Evolutionary conservation across 2,113 vertebrate species (phyloP).

Genomic region (Amphilophus citrinellus): DNA sequence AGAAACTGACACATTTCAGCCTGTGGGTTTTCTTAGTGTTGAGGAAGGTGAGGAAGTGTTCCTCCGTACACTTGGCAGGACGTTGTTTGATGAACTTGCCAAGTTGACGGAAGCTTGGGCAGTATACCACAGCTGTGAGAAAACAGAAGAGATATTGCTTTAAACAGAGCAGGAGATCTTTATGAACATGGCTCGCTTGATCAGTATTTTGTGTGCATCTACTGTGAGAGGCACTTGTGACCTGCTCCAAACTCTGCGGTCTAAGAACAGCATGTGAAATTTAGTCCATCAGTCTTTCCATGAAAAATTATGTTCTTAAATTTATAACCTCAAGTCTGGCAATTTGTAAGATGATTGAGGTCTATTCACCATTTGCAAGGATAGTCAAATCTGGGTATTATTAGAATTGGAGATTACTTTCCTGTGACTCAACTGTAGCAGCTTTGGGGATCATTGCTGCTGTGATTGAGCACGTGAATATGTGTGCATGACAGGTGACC

Average conservation of each 20-base stretch:
- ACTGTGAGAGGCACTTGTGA: neutral
- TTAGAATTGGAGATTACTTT: conserved; percentile 65
- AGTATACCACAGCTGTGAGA: neutral
- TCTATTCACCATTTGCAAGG: conserved; percentile 39
- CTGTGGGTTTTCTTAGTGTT: neutral
- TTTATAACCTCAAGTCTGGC: conserved; percentile 12
- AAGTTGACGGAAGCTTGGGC: neutral
- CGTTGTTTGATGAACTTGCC: neutral
- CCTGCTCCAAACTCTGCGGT: neutral
- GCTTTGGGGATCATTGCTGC: conserved; percentile 46
- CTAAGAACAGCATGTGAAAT: conserved; percentile 13
- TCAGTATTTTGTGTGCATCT: neutral
- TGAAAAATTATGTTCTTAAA: conserved; percentile 29
- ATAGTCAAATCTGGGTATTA: conserved; percentile 49
- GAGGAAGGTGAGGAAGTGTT: neutral
- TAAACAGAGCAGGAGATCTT: neutral
- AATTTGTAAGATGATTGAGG: conserved; percentile 44
- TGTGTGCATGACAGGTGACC: conserved; percentile 67
- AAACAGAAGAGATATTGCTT: neutral
- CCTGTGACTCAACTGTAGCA: conserved; percentile 45
- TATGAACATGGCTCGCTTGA: neutral
- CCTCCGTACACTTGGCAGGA: neutral
- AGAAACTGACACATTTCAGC: neutral
- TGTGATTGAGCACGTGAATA: conserved; percentile 65
- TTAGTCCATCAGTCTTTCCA: conserved; percentile 33